phyloP scores from a whole-genome alignment of 2,888 invertebrate species.

The Cantharis rustica region DNA sequence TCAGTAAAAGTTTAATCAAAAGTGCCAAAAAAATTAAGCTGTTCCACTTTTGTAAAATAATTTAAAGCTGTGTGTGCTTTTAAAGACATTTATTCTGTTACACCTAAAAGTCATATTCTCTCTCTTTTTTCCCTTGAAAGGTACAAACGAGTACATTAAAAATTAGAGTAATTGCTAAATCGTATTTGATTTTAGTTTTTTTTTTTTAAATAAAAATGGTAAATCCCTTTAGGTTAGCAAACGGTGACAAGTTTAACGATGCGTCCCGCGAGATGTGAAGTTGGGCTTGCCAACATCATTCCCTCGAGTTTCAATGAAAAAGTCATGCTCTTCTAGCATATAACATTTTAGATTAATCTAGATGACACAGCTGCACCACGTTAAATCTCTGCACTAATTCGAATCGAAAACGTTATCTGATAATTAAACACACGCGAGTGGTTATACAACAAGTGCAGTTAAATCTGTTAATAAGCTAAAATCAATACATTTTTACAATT shows the following conservation, averaged over 20 bases:
- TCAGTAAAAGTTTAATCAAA: not conserved
- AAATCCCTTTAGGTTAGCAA: conserved; percentile 21
- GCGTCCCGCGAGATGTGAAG: conserved; percentile 22
- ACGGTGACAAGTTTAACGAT: conserved; percentile 31
- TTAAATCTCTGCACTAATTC: conserved; percentile 23
- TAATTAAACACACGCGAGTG: conserved; percentile 21
- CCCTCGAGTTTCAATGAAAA: conserved; percentile 23
- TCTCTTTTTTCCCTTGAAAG: not conserved
- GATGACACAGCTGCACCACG: conserved; percentile 21
- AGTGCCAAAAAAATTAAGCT: no score
- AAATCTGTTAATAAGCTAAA: conserved; percentile 18
- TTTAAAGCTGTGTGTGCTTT: no score
- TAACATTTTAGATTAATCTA: conserved; percentile 21
- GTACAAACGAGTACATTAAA: not conserved
- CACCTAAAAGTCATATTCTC: not conserved
- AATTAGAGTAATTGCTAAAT: not conserved
- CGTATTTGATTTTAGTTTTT: conserved; percentile 8
- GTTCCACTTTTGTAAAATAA: no score
- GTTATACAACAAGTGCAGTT: conserved; percentile 17
- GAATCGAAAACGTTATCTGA: conserved; percentile 26
- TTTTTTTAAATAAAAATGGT: conserved; percentile 17
- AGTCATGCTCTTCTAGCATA: conserved; percentile 25
- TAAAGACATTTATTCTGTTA: no score
- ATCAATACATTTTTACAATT: conserved; percentile 9
- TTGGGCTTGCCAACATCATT: conserved; percentile 28